phyloP scores from a whole-genome alignment of 1,140 invertebrate species.

The Polypedilum pembai region DNA sequence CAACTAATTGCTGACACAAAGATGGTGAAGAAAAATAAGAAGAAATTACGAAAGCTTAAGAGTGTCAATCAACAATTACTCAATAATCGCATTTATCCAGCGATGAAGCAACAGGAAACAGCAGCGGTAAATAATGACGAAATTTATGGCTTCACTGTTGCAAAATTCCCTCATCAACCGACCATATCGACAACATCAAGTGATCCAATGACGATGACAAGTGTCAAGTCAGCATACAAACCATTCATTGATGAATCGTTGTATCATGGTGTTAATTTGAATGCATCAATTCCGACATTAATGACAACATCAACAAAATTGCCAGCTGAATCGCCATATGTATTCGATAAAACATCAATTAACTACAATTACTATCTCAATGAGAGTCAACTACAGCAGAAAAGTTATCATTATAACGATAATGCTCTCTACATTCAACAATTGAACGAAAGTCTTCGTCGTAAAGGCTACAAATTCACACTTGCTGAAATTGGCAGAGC shows the following conservation, averaged over 20 bases:
- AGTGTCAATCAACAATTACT: slow-evolving; percentile 21
- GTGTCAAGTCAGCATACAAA: slow-evolving; percentile 12
- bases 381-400: background rate
- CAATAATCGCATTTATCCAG: background rate
- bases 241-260: background rate
- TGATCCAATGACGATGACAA: slow-evolving; percentile 22
- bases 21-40: slow-evolving; percentile 20
- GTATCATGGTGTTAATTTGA: slow-evolving; percentile 22
- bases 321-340: background rate
- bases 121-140: background rate
- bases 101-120: slow-evolving; percentile 1
- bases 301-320: slow-evolving; percentile 20
- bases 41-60: slow-evolving; percentile 16
- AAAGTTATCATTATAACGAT: slow-evolving; percentile 6
- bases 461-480: slow-evolving; percentile 20
- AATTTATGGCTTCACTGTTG: slow-evolving; percentile 13
- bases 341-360: background rate
- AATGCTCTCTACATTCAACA: background rate
- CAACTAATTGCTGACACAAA: background rate
- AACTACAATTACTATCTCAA: slow-evolving; percentile 24
- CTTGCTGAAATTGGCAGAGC: background rate
- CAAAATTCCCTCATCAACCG: background rate
- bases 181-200: background rate
- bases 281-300: slow-evolving; percentile 2
- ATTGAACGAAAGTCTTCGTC: background rate